phyloP scores from a whole-genome alignment of 2,797 vertebrate genomes.

The Periparus ater region DNA sequence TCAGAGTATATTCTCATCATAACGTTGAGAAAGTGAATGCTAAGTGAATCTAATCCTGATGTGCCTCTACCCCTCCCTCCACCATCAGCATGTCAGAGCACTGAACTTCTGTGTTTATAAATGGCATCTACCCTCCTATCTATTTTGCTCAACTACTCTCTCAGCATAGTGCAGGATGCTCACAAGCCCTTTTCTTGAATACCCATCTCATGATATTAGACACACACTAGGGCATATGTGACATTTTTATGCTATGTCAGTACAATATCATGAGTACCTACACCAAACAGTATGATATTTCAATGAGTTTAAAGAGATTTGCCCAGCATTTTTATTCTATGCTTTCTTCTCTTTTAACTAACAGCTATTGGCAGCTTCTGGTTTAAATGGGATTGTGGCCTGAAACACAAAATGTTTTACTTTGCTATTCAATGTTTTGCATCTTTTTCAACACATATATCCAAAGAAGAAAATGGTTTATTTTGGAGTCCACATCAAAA shows the following conservation, averaged over 20 bases:
- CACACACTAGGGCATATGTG: constrained; percentile 10
- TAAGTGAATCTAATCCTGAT: background rate
- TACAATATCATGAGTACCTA: background rate
- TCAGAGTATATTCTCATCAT: background rate
- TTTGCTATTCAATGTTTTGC: constrained; percentile 68
- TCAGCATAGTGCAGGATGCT: constrained; percentile 43
- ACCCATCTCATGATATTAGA: background rate
- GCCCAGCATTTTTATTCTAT: background rate
- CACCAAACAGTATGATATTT: background rate
- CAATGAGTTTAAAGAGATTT: background rate
- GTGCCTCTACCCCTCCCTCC: background rate
- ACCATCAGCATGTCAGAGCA: background rate
- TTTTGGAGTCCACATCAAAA: constrained; percentile 81
- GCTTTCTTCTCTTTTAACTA: constrained; percentile 29
- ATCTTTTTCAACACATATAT: constrained; percentile 82
- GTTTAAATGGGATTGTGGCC: constrained; percentile 23
- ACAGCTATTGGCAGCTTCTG: background rate
- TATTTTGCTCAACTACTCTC: constrained; percentile 22
- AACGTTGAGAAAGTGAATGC: background rate
- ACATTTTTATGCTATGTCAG: background rate
- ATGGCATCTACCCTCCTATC: background rate
- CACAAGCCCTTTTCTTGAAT: constrained; percentile 58
- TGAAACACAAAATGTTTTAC: constrained; percentile 57
- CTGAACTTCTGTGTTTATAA: constrained; percentile 1
- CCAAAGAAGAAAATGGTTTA: constrained; percentile 74